Evolutionary conservation across 2,888 invertebrate species (phyloP).

Genomic region (Gymnoscelis rufifasciata): DNA sequence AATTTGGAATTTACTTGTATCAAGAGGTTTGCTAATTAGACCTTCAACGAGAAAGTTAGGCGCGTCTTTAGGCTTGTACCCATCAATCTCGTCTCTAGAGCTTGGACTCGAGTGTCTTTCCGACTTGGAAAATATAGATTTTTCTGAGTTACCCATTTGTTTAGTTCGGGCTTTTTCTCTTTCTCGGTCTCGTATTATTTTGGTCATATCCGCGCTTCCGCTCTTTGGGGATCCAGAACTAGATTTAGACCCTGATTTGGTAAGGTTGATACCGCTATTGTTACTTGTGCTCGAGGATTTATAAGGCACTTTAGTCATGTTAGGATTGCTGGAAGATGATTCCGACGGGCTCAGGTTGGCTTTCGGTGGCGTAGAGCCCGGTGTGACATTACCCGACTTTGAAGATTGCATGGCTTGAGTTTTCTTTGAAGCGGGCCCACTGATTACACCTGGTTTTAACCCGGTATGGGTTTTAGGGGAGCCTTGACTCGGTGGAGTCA

Average conservation of each 20-base stretch:
- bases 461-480: slow-evolving; percentile 90
- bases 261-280: slow-evolving; percentile 65
- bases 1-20: slow-evolving; percentile 91
- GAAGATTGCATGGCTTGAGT: slow-evolving; percentile 81
- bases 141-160: slow-evolving; percentile 80
- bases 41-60: slow-evolving; percentile 83
- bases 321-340: slow-evolving; percentile 48
- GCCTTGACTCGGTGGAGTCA: slow-evolving; percentile 78
- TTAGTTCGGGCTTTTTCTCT: slow-evolving; percentile 79
- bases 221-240: slow-evolving; percentile 81
- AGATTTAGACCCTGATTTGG: slow-evolving; percentile 70
- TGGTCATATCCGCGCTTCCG: slow-evolving; percentile 76
- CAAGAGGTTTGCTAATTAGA: slow-evolving; percentile 86
- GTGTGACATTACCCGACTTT: slow-evolving; percentile 56
- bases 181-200: slow-evolving; percentile 80
- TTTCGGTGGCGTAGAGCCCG: slow-evolving; percentile 69
- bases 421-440: slow-evolving; percentile 92
- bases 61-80: slow-evolving; percentile 83
- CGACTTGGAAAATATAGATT: slow-evolving; percentile 82
- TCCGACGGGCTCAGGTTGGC: slow-evolving; percentile 63
- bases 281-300: slow-evolving; percentile 64
- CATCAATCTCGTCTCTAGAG: slow-evolving; percentile 81
- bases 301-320: slow-evolving; percentile 69
- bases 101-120: slow-evolving; percentile 84
- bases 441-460: slow-evolving; percentile 90